Base-by-base conservation (phyloP, 2,888 invertebrate species). In the Epinotia demarniana region DNA sequence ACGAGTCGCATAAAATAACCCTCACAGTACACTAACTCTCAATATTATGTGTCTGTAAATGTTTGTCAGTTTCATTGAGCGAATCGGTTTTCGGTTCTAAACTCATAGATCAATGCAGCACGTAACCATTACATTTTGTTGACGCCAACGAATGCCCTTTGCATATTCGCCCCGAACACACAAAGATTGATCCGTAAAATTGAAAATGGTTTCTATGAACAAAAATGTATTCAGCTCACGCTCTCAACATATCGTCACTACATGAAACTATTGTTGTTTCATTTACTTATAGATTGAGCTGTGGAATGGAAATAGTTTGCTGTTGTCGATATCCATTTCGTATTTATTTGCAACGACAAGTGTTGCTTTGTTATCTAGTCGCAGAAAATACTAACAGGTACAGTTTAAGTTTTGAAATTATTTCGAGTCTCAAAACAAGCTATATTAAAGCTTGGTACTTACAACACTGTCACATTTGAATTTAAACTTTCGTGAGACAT, bases 121-220 rank as follows among this genome's bases (percentile, higher is more conserved):
- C 90, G 90, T 91, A 92, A 92, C 92, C 91, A 92, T 92, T 92
- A 92, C 91, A 92, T 90, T 92, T 89, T 92, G 90, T 93, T 93
- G 92, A 92, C 92, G 92, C 88, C 92, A 91, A 92, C 90, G 90
- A 91, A 91, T 92, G 91, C 90, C 91, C 89, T 90, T 92, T 92
- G 92, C 90, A 92, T 92, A 93, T 93, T 23, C 92, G 91, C 91
- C 90, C 91, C 91, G 90, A 90, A 89, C 92, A 91, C 88, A 92
- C 91, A 93, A 92, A 92, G 92, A 93, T 93, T 93, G 93, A 93
- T 92, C 91, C 90, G 90, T 93, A 90, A 92, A 93, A 93, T 93
- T 93, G 93, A 92, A 93, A 93, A 92, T 92, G 90, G 90, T 92
- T 92, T 90, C 92, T 90, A 92, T 92, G 90, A 90, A 90, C 92